phyloP scores from a whole-genome alignment of 1,140 invertebrate species.

The Babylonia areolata region DNA sequence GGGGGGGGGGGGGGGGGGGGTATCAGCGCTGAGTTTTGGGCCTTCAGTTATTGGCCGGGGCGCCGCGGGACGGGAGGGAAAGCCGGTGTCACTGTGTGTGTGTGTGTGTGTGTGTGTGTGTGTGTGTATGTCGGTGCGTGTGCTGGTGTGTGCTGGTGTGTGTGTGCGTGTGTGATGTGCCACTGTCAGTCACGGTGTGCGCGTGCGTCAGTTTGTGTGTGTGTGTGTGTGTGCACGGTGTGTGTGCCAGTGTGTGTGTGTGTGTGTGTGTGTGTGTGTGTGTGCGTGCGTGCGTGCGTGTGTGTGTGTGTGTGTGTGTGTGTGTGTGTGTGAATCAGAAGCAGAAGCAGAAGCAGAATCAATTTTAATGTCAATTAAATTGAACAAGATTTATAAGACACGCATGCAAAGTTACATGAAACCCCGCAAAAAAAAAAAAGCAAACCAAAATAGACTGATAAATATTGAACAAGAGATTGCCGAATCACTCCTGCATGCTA shows the following conservation, averaged over 20 bases:
- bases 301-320: constrained; percentile 23
- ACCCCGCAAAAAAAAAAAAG: too few species aligned
- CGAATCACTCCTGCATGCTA: too few species aligned
- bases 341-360: too few species aligned
- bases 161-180: background rate
- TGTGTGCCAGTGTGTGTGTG: background rate
- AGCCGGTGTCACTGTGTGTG: background rate
- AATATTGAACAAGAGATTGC: too few species aligned
- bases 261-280: background rate
- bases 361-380: too few species aligned
- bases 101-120: constrained; percentile 11
- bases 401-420: too few species aligned
- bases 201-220: background rate
- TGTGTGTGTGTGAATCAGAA: constrained; percentile 25
- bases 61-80: background rate
- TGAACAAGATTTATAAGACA: too few species aligned
- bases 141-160: background rate
- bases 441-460: too few species aligned
- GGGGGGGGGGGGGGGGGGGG: too few species aligned
- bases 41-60: background rate
- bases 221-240: background rate
- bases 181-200: background rate
- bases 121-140: background rate
- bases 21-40: too few species aligned
- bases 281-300: background rate